Base-by-base conservation (phyloP, 2,113 vertebrate species). In the Phrynosoma platyrhinos region DNA sequence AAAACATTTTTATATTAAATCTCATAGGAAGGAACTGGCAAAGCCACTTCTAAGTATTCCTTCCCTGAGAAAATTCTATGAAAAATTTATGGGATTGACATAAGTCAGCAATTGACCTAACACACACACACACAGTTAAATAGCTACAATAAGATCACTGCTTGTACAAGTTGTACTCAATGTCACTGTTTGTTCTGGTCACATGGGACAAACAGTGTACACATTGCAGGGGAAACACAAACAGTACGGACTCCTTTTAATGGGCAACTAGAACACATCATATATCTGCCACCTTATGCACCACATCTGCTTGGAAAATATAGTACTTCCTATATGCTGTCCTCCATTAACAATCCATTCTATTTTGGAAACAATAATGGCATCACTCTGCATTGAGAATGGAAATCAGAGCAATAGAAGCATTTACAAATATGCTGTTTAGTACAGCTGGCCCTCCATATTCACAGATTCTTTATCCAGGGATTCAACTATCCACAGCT, bases 141-240 rank as follows among this genome's bases (percentile, higher is more conserved):
- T 0, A 90, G 75, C 55, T 36, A 21, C 68, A 92, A 58, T 9
- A 1, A 83, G n/a, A 87, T n/a, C 20, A 4, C 5, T 90, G 12
- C 66, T 25, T 89, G 83, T 79, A 86, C 2, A 90, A 86, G 85
- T 40, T 47, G 88, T 40, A 64, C 69, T 36, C 87, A 74, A 64
- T 72, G 64, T 20, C 6, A 83, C 1, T 16, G 9, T 71, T 91
- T 89, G 66, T 36, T 69, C n/a, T 86, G 77, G 58, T 84, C 55
- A 68, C 47, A 77, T 42, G n/a, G 23, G 21, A 23, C 42, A 52
- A 80, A 85, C 1, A 36, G 9, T 68, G 36, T 77, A 62, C 1
- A 14, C 79, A 25, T 47, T 79, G 40, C 18, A 88, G 1, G 53
- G 36, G 14, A 82, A 72, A 75, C 10, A 40, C 13, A 86, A 91